Evolutionary conservation across 2,888 invertebrate species (phyloP).

Genomic region (Flexamia atlantica): DNA sequence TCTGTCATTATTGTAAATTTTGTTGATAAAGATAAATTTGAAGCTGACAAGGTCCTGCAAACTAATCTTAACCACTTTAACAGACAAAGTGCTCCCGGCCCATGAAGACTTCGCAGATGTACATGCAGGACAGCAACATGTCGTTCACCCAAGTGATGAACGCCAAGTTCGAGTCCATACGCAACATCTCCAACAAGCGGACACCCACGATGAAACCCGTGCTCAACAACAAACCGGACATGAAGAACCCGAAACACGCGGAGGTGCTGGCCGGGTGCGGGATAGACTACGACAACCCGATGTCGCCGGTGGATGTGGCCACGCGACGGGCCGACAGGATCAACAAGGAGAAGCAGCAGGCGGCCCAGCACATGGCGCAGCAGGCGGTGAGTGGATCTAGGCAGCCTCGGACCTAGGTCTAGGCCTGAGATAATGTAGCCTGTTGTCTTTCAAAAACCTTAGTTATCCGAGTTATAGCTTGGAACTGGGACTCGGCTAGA

Average conservation of each 20-base stretch:
- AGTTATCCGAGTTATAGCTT: no score
- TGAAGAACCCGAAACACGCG: constrained; percentile 91
- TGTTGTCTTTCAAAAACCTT: no score
- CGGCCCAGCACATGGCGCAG: constrained; percentile 14
- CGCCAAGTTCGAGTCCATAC: constrained; percentile 87
- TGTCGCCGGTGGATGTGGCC: constrained; percentile 90
- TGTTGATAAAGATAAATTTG: no score
- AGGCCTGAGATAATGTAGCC: no score
- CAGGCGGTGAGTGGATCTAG: constrained; percentile 12
- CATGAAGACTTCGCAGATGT: constrained; percentile 87
- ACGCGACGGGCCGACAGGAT: constrained; percentile 89
- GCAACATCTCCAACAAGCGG: constrained; percentile 85
- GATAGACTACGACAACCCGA: constrained; percentile 91
- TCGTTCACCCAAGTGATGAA: constrained; percentile 83
- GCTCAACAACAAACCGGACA: constrained; percentile 81
- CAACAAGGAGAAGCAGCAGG: constrained; percentile 85
- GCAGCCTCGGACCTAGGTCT: no score
- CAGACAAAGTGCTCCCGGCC: constrained; percentile 84
- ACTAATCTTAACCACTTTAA: constrained; percentile 67
- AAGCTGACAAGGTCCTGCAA: no score
- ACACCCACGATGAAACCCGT: constrained; percentile 87
- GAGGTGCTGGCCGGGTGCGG: constrained; percentile 90
- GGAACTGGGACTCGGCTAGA: no score
- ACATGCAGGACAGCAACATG: constrained; percentile 86
- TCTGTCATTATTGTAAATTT: no score